These are phyloP conservation scores for Leptodactylus fallax DNA, from an alignment of 2,797 vertebrate species.

Conservation along the genomic window DNA sequence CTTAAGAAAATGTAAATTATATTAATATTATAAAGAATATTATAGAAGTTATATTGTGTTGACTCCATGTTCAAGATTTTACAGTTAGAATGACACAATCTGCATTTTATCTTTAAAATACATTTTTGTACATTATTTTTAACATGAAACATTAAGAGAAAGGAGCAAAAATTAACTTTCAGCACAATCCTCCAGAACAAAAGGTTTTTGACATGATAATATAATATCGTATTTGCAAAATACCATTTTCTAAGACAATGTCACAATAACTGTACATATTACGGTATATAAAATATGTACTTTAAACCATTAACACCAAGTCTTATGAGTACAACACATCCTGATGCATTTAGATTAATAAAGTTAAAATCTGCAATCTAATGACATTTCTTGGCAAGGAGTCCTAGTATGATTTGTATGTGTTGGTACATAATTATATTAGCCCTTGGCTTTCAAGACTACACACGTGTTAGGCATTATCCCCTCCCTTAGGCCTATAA, in stretches of 20 bases:
- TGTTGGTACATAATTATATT: slow-evolving; percentile 61
- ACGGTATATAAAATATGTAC: neutral
- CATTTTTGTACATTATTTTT: neutral
- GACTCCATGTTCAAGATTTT: neutral
- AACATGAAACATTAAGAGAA: neutral
- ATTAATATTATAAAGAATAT: no score
- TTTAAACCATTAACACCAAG: slow-evolving; percentile 32
- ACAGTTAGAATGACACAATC: neutral
- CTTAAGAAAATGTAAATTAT: no score
- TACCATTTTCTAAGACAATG: neutral
- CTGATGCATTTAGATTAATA: slow-evolving; percentile 37
- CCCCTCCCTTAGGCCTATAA: slow-evolving; percentile 50
- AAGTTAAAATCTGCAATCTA: slow-evolving; percentile 30
- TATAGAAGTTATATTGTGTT: no score
- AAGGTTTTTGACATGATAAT: neutral
- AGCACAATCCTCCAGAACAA: neutral
- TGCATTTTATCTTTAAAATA: neutral
- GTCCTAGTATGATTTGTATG: slow-evolving; percentile 52
- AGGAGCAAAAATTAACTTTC: neutral
- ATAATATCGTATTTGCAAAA: neutral
- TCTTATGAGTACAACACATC: neutral
- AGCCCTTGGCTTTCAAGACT: slow-evolving; percentile 53
- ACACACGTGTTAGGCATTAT: slow-evolving; percentile 59
- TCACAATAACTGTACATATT: neutral
- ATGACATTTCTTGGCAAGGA: slow-evolving; percentile 55